Percentiles rank a stretch among this genome's conserved stretches.
Evolutionary conservation across 2,888 invertebrate species (phyloP).

Genomic region (Venusia cambrica): DNA sequence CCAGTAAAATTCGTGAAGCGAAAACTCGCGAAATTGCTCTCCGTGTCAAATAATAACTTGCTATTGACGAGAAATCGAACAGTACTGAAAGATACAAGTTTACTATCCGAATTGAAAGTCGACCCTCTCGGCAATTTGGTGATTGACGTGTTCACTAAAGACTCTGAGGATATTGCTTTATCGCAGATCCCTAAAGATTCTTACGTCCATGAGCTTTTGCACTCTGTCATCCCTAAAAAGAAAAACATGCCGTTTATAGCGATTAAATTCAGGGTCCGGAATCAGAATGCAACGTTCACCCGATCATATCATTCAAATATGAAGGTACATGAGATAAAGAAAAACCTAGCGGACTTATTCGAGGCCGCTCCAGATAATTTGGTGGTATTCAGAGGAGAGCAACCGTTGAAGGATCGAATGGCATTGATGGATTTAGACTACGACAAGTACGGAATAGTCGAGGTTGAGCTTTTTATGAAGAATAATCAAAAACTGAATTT

Average conservation of each 20-base stretch:
- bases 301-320: constrained; percentile 76
- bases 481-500: constrained; percentile 61
- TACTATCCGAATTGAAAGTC: constrained; percentile 61
- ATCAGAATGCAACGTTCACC: constrained; percentile 69
- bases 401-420: constrained; percentile 64
- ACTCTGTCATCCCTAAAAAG: constrained; percentile 62
- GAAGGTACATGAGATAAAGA: constrained; percentile 81
- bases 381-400: constrained; percentile 68
- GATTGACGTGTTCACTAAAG: constrained; percentile 70
- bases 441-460: constrained; percentile 71
- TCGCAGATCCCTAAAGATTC: constrained; percentile 66
- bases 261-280: constrained; percentile 65
- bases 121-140: constrained; percentile 61
- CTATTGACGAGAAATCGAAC: constrained; percentile 65
- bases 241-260: constrained; percentile 68
- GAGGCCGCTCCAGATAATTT: constrained; percentile 74
- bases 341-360: constrained; percentile 81
- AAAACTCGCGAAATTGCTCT: constrained; percentile 65
- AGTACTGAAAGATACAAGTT: constrained; percentile 61
- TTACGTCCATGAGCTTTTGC: constrained; percentile 64
- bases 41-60: constrained; percentile 59
- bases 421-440: constrained; percentile 67
- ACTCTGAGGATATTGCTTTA: constrained; percentile 63
- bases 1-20: constrained; percentile 66
- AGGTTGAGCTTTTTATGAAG: constrained; percentile 67